Evolutionary conservation across 1,140 invertebrate species (phyloP).

Genomic region (Drosophila arawakana): DNA sequence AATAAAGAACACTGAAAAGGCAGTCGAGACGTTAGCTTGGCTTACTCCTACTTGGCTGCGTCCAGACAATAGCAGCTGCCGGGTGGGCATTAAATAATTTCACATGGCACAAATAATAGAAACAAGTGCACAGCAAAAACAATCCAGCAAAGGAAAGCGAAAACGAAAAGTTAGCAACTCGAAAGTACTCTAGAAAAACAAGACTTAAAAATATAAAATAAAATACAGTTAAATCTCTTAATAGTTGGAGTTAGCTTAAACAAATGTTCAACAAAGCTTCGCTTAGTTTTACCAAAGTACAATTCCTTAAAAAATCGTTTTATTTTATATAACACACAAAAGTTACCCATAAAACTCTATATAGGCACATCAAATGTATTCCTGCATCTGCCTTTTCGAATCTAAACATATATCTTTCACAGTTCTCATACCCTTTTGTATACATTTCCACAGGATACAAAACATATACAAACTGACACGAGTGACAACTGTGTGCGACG

Average conservation of each 20-base stretch:
- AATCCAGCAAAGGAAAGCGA: constrained; percentile 1
- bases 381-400: background rate
- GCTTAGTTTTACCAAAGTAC: background rate
- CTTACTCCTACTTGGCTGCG: constrained; percentile 32
- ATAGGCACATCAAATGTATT: background rate
- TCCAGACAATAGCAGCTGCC: constrained; percentile 36
- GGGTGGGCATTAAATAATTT: constrained; percentile 67
- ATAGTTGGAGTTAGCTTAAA: too few species aligned
- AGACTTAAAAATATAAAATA: background rate
- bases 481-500: constrained; percentile 2
- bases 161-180: constrained; percentile 8
- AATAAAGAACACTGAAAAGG: constrained; percentile 71
- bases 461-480: constrained; percentile 16
- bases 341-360: too few species aligned
- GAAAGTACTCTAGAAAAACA: constrained; percentile 34
- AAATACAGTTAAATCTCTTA: too few species aligned
- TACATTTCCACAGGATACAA: constrained; percentile 1
- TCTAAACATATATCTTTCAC: constrained; percentile 22
- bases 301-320: background rate
- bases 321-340: background rate
- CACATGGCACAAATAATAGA: constrained; percentile 53
- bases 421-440: constrained; percentile 4
- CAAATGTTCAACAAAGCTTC: too few species aligned
- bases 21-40: constrained; percentile 55
- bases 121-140: constrained; percentile 39